Percentiles rank a stretch among this genome's conserved stretches.
phyloP scores from a whole-genome alignment of 2,797 vertebrate species.

The Sebastes minor region DNA sequence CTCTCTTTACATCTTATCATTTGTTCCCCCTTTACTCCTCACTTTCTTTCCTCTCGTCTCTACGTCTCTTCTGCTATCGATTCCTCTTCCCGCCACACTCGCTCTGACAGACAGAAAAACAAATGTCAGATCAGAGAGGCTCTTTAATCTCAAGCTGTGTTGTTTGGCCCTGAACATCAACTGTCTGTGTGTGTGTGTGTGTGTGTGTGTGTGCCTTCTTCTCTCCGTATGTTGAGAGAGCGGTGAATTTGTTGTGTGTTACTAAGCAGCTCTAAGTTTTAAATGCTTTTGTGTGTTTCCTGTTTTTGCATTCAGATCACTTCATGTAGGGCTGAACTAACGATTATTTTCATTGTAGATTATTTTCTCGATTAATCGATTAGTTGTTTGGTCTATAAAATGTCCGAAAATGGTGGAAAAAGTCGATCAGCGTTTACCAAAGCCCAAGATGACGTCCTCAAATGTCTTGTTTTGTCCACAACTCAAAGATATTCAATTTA shows the following conservation, averaged over 20 bases:
- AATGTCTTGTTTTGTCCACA: too few species aligned
- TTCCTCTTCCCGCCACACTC: constrained; percentile 55
- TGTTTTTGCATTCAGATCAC: not conserved
- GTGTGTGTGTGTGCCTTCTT: constrained; percentile 5
- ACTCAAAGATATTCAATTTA: too few species aligned
- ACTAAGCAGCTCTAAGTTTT: constrained; percentile 33
- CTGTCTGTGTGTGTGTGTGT: constrained; percentile 6
- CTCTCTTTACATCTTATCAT: not conserved
- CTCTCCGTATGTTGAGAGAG: constrained; percentile 32
- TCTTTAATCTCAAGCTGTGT: constrained; percentile 82
- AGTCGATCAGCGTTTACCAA: too few species aligned
- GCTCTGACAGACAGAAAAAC: constrained; percentile 82
- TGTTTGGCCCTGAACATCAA: constrained; percentile 76
- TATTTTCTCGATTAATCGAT: too few species aligned
- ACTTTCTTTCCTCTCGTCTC: not conserved
- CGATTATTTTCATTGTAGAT: too few species aligned
- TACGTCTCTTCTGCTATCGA: constrained; percentile 47
- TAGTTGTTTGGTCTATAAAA: too few species aligned
- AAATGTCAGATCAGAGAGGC: constrained; percentile 81
- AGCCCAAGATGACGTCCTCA: too few species aligned
- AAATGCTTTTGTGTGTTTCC: not conserved
- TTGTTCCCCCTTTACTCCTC: constrained; percentile 10
- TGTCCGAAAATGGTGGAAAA: too few species aligned
- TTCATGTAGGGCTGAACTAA: too few species aligned
- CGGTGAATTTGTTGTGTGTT: constrained; percentile 44